Conservation (phyloP, 2,888 invertebrate genomes). For the Drosophila yooni region DNA sequence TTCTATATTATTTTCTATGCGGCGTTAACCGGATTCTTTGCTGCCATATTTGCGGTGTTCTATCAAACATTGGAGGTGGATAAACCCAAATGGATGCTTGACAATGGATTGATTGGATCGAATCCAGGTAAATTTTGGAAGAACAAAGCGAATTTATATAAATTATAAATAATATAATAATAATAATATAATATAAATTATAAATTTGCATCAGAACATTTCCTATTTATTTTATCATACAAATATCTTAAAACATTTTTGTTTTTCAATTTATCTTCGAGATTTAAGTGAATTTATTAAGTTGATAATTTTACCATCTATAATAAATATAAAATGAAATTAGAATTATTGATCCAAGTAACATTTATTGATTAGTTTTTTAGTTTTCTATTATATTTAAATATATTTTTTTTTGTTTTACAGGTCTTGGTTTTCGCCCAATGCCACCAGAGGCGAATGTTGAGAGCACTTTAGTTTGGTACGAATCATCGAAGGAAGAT, state of each 20-base stretch:
- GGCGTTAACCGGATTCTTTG: constrained; percentile 96
- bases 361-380: background rate
- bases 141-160: background rate
- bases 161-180: too few relatives aligned
- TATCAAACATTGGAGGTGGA: constrained; percentile 94
- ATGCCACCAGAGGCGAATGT: constrained; percentile 96
- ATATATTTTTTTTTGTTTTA: constrained; percentile 54
- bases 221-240: background rate
- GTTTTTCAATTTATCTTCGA: background rate
- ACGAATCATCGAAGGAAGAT: constrained; percentile 88
- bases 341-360: background rate
- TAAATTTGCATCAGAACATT: background rate
- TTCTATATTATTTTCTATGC: constrained; percentile 99
- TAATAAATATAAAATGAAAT: background rate
- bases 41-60: constrained; percentile 97
- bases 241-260: background rate
- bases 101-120: constrained; percentile 93
- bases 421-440: constrained; percentile 98
- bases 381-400: constrained; percentile 10
- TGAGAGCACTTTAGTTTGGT: constrained; percentile 98
- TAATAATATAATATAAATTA: too few relatives aligned
- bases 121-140: constrained; percentile 92
- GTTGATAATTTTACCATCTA: background rate
- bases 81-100: constrained; percentile 95
- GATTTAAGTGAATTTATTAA: too few relatives aligned